Evolutionary conservation across 2,113 vertebrate genomes (phyloP).

Genomic region (Machaerirhynchus nigripectus): DNA sequence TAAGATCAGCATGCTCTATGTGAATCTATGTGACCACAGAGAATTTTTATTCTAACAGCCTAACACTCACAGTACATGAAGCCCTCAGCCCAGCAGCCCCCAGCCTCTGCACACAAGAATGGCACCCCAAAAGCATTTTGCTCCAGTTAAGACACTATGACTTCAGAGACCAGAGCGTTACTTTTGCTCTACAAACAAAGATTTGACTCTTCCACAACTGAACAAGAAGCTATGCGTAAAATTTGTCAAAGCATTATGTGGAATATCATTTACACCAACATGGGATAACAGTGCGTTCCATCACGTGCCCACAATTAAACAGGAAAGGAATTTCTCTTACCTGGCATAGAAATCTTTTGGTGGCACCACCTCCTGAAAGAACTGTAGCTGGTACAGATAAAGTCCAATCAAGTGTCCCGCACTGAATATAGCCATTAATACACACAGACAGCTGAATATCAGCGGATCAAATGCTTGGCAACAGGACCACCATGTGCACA

Average conservation of each 20-base stretch:
- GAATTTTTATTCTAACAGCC: background rate
- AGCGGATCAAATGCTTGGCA: constrained; percentile 90
- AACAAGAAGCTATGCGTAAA: background rate
- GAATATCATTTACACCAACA: background rate
- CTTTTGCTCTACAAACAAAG: background rate
- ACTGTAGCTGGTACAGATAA: constrained; percentile 97
- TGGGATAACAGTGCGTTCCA: background rate
- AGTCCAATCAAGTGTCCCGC: constrained; percentile 93
- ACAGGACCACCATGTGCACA: constrained; percentile 98
- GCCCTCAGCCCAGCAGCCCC: background rate
- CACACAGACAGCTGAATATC: constrained; percentile 97
- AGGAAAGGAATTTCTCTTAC: constrained; percentile 69
- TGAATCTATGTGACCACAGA: background rate
- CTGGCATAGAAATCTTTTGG: constrained; percentile 84
- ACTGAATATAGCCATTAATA: constrained; percentile 96
- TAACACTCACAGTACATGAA: background rate
- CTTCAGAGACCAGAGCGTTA: background rate
- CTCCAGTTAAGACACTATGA: background rate
- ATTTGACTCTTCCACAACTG: background rate
- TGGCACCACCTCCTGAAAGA: constrained; percentile 91
- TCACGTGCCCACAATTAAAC: background rate
- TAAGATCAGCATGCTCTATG: background rate
- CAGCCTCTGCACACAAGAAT: background rate
- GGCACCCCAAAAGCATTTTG: background rate
- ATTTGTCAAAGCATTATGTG: background rate